These are phyloP conservation scores for Idris sp. DNA, from an alignment of 1,140 invertebrate species.

Conservation along the genomic window DNA sequence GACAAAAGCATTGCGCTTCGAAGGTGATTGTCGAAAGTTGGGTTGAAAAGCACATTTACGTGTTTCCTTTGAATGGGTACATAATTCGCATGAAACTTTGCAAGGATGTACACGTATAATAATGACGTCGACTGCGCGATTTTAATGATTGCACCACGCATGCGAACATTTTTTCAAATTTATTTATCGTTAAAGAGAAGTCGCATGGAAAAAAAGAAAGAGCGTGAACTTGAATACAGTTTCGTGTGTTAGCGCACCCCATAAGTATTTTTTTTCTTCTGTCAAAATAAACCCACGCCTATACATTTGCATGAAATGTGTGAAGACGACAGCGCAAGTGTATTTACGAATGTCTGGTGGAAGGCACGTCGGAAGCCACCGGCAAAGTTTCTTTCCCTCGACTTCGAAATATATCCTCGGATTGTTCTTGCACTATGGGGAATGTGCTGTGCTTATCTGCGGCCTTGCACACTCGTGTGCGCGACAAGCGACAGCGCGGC, in stretches of 20 bases:
- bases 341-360: constrained; percentile 32
- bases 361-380: constrained; percentile 51
- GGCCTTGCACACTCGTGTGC: constrained; percentile 19
- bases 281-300: constrained; percentile 45
- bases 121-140: constrained; percentile 21
- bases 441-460: constrained; percentile 25
- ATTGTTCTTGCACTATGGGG: constrained; percentile 47
- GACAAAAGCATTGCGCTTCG: constrained; percentile 15
- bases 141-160: constrained; percentile 18
- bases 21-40: constrained; percentile 12
- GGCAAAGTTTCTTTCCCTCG: constrained; percentile 40
- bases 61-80: constrained; percentile 12
- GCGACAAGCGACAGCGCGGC: constrained; percentile 37
- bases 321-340: constrained; percentile 35
- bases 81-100: constrained; percentile 14
- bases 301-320: constrained; percentile 38
- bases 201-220: background rate
- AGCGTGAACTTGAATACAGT: constrained; percentile 19
- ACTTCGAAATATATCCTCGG: constrained; percentile 44
- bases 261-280: constrained; percentile 43
- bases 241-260: constrained; percentile 27
- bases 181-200: constrained; percentile 17
- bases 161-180: constrained; percentile 38
- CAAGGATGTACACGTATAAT: constrained; percentile 20
- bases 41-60: constrained; percentile 13